Evolutionary conservation across 37 sponge, comb jelly and placozoan species (phyloP).

Genomic region (Diacarnus erythraeanus): DNA sequence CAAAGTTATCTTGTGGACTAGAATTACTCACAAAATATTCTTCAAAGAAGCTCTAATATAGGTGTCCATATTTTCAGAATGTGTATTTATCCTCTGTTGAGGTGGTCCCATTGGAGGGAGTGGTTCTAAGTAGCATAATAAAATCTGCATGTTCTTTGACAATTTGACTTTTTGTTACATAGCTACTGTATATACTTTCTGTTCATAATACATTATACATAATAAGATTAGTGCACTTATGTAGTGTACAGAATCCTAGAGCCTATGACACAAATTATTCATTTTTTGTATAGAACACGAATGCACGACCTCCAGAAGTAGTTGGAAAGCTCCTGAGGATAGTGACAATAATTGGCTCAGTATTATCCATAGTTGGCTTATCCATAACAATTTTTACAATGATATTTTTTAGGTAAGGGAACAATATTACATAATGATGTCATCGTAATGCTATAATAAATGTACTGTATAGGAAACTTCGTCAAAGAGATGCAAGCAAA

Average conservation of each 20-base stretch:
- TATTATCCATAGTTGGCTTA: slow-evolving; percentile 51
- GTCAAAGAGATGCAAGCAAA: slow-evolving; percentile 42
- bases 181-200: too few relatives aligned
- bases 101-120: too few relatives aligned
- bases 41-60: too few relatives aligned
- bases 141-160: too few relatives aligned
- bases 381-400: slow-evolving; percentile 46
- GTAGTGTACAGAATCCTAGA: background rate
- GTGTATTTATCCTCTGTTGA: too few relatives aligned
- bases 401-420: slow-evolving; percentile 48
- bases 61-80: too few relatives aligned
- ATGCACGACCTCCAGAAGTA: slow-evolving; percentile 18
- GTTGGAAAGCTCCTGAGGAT: slow-evolving; percentile 3
- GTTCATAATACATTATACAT: background rate
- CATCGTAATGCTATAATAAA: background rate
- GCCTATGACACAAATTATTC: background rate
- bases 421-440: background rate
- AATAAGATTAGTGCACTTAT: too few relatives aligned
- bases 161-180: too few relatives aligned
- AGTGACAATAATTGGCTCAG: slow-evolving; percentile 32
- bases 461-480: slow-evolving; percentile 44
- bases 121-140: too few relatives aligned
- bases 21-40: too few relatives aligned
- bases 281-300: slow-evolving; percentile 24
- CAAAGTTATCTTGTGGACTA: too few relatives aligned